Conservation (phyloP, 2,797 vertebrate species). For the Anolis apletophallus region DNA sequence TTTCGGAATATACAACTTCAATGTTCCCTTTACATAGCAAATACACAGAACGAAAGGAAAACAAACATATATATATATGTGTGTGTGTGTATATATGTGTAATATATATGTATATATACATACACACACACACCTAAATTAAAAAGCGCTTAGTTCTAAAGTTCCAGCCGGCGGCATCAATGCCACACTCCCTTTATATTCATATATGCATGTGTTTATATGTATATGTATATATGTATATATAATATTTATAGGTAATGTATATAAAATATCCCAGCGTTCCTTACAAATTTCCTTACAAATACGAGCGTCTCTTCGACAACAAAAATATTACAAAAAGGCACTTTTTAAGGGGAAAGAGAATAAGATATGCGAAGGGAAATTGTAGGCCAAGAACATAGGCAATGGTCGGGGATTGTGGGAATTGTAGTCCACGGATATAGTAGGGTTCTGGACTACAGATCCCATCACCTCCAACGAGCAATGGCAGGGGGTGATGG, state of each 20-base stretch:
- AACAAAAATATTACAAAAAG: conserved; percentile 15
- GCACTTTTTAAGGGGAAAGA: conserved; percentile 11
- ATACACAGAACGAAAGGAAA: neutral
- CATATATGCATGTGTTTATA: neutral
- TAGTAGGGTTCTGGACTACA: too few relatives aligned
- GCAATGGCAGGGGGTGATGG: too few relatives aligned
- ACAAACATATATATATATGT: neutral
- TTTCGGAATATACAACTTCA: neutral
- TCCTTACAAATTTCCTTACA: conserved; percentile 18
- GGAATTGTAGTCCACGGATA: neutral
- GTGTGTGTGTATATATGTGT: too few relatives aligned
- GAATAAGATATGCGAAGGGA: neutral
- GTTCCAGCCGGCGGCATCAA: neutral
- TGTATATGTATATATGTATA: neutral
- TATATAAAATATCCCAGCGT: conserved; percentile 31
- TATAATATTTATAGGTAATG: neutral
- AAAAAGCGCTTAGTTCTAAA: neutral
- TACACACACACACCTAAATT: neutral
- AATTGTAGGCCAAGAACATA: too few relatives aligned
- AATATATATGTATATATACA: too few relatives aligned
- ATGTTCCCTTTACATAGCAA: conserved; percentile 20
- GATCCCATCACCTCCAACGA: too few relatives aligned
- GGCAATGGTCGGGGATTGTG: neutral
- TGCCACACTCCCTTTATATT: neutral
- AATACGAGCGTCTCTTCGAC: conserved; percentile 25